Evolutionary conservation across 2,113 vertebrate genomes (phyloP).

Genomic region (Passer montanus): DNA sequence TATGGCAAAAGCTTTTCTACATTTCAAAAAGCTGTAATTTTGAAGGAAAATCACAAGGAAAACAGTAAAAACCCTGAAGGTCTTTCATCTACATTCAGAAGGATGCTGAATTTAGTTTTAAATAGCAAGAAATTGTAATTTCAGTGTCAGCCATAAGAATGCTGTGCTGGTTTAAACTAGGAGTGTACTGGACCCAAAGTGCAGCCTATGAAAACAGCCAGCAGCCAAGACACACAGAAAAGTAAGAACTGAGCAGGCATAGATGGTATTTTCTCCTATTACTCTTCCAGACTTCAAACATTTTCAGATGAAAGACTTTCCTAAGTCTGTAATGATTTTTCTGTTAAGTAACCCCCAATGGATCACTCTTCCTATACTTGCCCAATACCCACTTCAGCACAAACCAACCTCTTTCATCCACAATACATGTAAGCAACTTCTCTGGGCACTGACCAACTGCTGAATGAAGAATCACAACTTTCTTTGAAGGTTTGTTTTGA

Average conservation of each 20-base stretch:
- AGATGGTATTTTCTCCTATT: neutral
- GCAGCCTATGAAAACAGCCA: neutral
- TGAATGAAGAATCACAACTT: neutral
- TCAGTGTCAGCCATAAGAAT: neutral
- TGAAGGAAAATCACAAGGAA: neutral
- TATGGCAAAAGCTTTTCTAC: neutral
- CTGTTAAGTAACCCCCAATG: neutral
- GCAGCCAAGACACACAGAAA: neutral
- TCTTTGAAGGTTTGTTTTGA: neutral
- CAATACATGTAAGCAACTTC: neutral
- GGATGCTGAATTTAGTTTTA: neutral
- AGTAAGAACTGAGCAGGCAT: neutral
- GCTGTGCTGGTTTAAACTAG: neutral
- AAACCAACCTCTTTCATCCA: neutral
- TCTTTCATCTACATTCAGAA: neutral
- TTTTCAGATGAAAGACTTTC: neutral
- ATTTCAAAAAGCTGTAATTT: neutral
- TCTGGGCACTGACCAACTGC: neutral
- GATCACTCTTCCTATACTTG: neutral
- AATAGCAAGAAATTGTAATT: neutral
- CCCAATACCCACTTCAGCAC: neutral
- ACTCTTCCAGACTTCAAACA: neutral
- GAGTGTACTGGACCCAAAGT: neutral
- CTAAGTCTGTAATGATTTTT: neutral
- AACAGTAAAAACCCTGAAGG: neutral